phyloP scores from a whole-genome alignment of 2,888 invertebrate genomes.

The Cecidostiba fungosa region DNA sequence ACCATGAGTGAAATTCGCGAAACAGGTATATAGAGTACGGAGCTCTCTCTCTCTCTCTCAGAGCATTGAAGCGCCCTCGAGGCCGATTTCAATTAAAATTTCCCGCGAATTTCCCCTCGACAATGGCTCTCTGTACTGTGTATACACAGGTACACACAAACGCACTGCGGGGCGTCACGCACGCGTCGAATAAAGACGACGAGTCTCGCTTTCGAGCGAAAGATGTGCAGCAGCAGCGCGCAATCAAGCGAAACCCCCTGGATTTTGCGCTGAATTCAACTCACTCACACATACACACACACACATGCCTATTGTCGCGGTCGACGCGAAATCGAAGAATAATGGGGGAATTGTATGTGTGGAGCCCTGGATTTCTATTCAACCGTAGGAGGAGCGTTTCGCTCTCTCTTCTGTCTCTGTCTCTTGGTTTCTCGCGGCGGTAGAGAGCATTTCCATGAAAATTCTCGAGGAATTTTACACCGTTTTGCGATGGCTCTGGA shows the following conservation, averaged over 20 bases:
- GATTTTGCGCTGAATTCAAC: conserved; percentile 29
- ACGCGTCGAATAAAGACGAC: conserved; percentile 11
- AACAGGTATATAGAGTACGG: background rate
- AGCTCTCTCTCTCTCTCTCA: background rate
- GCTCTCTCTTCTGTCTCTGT: background rate
- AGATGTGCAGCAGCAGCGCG: background rate
- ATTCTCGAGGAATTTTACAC: conserved; percentile 6
- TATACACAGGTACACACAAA: background rate
- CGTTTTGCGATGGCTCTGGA: conserved; percentile 8
- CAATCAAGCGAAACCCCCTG: conserved; percentile 21
- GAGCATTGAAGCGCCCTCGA: background rate
- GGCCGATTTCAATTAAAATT: conserved; percentile 30
- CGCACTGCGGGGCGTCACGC: background rate
- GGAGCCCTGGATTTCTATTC: conserved; percentile 21
- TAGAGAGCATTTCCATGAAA: conserved; percentile 8
- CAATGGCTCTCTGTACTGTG: background rate
- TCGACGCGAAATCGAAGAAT: conserved; percentile 27
- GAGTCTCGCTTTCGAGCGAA: background rate
- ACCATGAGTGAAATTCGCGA: conserved; percentile 4
- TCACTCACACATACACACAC: background rate
- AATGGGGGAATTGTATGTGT: conserved; percentile 20
- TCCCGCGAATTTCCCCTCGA: conserved; percentile 2
- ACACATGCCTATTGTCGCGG: background rate
- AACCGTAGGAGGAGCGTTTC: background rate
- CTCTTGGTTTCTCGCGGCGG: no score